These are phyloP conservation scores for Takifugu flavidus DNA, from an alignment of 2,113 vertebrate species.

Conservation along the genomic window DNA sequence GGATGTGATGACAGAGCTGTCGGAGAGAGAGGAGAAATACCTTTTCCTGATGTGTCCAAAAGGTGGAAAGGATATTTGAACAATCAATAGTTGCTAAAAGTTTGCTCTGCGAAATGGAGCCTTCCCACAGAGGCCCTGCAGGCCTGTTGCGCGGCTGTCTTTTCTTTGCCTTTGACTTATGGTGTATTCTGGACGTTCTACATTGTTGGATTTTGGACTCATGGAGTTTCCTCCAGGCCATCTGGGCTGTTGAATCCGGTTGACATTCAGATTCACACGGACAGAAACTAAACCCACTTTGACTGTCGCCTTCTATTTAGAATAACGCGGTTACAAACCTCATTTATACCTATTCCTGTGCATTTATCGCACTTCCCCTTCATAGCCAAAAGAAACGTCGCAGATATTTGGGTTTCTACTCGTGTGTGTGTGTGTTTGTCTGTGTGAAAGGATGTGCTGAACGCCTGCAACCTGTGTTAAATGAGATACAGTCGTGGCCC, in stretches of 20 bases:
- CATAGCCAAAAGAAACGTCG: not conserved
- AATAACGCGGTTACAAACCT: not conserved
- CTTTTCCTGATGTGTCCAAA: not conserved
- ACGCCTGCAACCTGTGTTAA: slow-evolving; percentile 46
- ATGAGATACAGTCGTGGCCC: slow-evolving; percentile 58
- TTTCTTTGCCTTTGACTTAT: not conserved
- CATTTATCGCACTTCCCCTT: not conserved
- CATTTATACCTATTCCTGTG: not conserved
- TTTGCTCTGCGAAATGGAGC: not conserved
- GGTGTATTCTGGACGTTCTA: slow-evolving; percentile 8
- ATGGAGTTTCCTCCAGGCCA: slow-evolving; percentile 9
- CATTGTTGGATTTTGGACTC: slow-evolving; percentile 1
- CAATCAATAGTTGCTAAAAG: not conserved
- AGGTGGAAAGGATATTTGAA: too few species aligned
- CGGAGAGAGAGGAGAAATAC: slow-evolving; percentile 9
- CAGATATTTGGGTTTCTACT: not conserved
- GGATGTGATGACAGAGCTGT: slow-evolving; percentile 23
- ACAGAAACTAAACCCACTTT: slow-evolving; percentile 7
- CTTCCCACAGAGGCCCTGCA: not conserved
- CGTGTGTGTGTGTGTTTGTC: slow-evolving; percentile 1
- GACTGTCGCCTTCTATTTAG: not conserved
- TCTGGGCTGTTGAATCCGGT: slow-evolving; percentile 20
- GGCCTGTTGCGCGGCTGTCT: not conserved
- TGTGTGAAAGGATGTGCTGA: not conserved
- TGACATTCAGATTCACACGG: slow-evolving; percentile 7